Base-by-base conservation (phyloP, 2,797 vertebrate species). In the Orestias chungarensis region DNA sequence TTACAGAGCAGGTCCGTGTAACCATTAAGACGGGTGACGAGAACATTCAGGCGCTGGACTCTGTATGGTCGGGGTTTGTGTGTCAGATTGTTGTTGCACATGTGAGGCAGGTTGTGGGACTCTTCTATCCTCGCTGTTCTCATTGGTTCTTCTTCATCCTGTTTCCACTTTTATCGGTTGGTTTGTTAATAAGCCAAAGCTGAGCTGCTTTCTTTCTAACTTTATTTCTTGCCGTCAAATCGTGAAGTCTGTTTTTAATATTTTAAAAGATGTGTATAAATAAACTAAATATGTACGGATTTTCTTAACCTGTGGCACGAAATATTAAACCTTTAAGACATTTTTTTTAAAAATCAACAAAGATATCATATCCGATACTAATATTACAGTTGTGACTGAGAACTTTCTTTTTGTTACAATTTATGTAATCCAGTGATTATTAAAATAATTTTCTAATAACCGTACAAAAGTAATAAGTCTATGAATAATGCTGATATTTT, bases 61-160 rank as follows among this genome's bases (percentile, higher is more conserved):
- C 31, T 43, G 78, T 55, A 18, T 79, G 71, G 44, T 62, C 68
- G 71, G 44, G 75, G 74, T 31, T 68, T 25, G 71, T 81, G 79
- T 67, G 81, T 82, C 54, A 83, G 70, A 49, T 57, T 57, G 72
- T 65, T 81, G 74, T 66, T 74, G 54, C 78, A 73, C 57, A 57
- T 81, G 84, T 65, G 62, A 40, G 38, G 50, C 27, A 4, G 80
- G 80, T 73, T 79, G 79, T 74, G 84, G 84, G 82, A 86, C 83
- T 87, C 66, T 84, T 49, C 20, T 69, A 67, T 71, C 33, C 65
- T 73, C 62, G 89, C 74, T 90, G 74, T 89, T 83, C 72, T 87
- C 83, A 85, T 82, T 81, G 85, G 81, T 84, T 70, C 59, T 46
- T 86, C 90, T 91, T 73, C 82, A 84, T 86, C 74, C 78, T 86